phyloP scores from a whole-genome alignment of 2,797 vertebrate genomes.

The Garrulus glandarius region DNA sequence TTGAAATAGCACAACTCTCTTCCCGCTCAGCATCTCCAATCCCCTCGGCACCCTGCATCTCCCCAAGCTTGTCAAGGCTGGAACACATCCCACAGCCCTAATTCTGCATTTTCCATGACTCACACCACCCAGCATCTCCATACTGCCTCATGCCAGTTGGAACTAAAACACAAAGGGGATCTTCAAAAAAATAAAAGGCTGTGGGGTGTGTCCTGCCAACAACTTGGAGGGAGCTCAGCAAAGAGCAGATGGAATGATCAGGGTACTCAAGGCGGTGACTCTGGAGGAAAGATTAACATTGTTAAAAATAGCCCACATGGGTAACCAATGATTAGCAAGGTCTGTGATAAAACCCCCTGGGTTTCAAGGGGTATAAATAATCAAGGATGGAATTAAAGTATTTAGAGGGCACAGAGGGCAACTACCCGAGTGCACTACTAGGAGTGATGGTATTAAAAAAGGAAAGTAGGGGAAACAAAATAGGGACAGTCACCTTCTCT shows the following conservation, averaged over 20 bases:
- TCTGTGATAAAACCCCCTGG: background rate
- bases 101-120: background rate
- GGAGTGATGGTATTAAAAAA: background rate
- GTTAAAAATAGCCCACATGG: background rate
- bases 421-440: background rate
- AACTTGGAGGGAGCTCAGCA: background rate
- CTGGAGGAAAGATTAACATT: constrained; percentile 42
- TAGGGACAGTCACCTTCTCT: background rate
- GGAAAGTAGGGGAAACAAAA: background rate
- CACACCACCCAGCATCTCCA: background rate
- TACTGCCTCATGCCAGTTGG: background rate
- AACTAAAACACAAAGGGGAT: background rate
- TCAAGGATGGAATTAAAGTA: constrained; percentile 17
- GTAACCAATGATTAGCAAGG: background rate
- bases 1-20: background rate
- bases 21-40: background rate
- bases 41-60: background rate
- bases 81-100: background rate
- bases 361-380: constrained; percentile 24
- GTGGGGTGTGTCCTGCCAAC: background rate
- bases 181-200: background rate
- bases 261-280: constrained; percentile 16
- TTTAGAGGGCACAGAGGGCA: background rate
- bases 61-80: background rate
- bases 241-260: background rate